phyloP scores from a whole-genome alignment of 2,113 vertebrate genomes.

The Chitala chitala region DNA sequence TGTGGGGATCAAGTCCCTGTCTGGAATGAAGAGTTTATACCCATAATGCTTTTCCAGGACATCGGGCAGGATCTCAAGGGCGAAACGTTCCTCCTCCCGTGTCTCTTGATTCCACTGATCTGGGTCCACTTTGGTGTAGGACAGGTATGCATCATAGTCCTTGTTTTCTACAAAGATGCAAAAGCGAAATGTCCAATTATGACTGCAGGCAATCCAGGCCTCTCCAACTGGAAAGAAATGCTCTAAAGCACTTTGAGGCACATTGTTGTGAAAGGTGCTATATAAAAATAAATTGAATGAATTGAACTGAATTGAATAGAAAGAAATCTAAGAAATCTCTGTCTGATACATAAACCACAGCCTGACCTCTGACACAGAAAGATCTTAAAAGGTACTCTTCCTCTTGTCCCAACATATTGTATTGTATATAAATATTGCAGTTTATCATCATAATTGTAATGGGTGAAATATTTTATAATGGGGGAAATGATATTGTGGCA shows the following conservation, averaged over 20 bases:
- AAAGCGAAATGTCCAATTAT: not conserved
- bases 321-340: not conserved
- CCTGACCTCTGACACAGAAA: not conserved
- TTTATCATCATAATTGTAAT: too few relatives aligned
- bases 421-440: too few relatives aligned
- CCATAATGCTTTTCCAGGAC: conserved; percentile 98
- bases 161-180: conserved; percentile 77
- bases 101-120: conserved; percentile 97
- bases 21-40: conserved; percentile 98
- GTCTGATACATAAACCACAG: not conserved
- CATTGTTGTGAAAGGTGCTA: too few relatives aligned
- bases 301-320: too few relatives aligned
- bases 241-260: too few relatives aligned
- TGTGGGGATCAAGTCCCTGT: conserved; percentile 98
- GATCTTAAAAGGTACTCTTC: too few relatives aligned
- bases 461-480: too few relatives aligned
- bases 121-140: conserved; percentile 97
- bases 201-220: not conserved
- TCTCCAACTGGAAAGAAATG: too few relatives aligned
- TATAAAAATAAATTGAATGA: too few relatives aligned
- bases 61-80: conserved; percentile 94
- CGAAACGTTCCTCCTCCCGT: conserved; percentile 92
- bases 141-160: conserved; percentile 95
- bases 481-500: too few relatives aligned
- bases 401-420: too few relatives aligned